Base-by-base conservation (phyloP, 2,113 vertebrate genomes). In the Microcebus lehilahytsara region DNA sequence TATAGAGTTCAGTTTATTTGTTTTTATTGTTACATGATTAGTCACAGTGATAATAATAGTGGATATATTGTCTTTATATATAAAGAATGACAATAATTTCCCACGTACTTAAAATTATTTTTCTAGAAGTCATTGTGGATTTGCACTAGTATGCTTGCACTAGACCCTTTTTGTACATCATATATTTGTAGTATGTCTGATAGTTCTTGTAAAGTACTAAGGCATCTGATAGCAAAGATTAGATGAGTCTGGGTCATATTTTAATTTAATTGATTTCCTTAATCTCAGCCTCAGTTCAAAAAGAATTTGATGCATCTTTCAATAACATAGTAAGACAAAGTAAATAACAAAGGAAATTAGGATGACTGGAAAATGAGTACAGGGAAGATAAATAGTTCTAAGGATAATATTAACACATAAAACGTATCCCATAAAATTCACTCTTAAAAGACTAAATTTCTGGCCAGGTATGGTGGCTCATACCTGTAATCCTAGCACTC, bases 241-340 rank as follows among this genome's bases (percentile, higher is more conserved):
- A 89, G 9, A n/a, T 75, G 58, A 69, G 34, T 89, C 72, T 91
- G 79, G 25, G 23, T 96, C 30, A 30, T 77, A 80, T 89, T 92
- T 92, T 75, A 92, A 81, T 89, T 75, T 75, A 92, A 81, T 89
- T 75, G 72, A 92, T 75, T 92, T 14, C 16, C 3, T 94, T 93
- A 85, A 92, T 85, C 23, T 94, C 11, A 92, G 17, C 22, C 20
- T 81, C 42, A 56, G 93, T 96, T 89, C 20, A 81, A 49, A 93
- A 81, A 90, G 32, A 3, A 79, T 30, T 79, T 34, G 91, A 77
- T 71, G 11, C 9, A 42, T 81, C 51, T 94, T 89, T 97, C 60
- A 85, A 32, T 90, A 56, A 46, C 86, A 56, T 9, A 86, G 8
- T 67, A 89, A 80, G 49, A 62, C 67, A 71, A 37, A 95, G 34